Evolutionary conservation across 1,140 invertebrate species (phyloP), one percentile per base, ranked within the genome.

Genomic region (Drosophila triauraria): DNA sequence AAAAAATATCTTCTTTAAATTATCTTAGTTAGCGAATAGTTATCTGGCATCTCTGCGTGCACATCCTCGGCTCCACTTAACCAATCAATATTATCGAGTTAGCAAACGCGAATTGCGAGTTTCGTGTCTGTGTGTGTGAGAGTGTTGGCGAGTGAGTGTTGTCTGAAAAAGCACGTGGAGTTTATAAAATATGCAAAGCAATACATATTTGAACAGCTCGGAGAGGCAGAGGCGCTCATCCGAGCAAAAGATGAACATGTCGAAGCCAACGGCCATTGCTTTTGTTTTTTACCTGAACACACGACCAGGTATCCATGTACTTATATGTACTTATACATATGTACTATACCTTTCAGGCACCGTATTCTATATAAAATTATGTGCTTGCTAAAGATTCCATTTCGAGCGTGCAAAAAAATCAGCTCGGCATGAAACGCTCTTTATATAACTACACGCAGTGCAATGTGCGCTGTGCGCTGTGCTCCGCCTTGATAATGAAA

Each of bases 31-130:
- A 13, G 12, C 0, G 4, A 9, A 17, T 5, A 20, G 43, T 9
- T 44, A 23, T 5, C 23, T 15, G 32, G n/a, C 43, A 68, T n/a
- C 25, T 30, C 23, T 47, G 3, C 46, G 3, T 17, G 15, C 20
- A 51, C 38, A 44, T 27, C 56, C 47, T 65, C 12, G 25, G 6
- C 54, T 56, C 32, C 32, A 32, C 40, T 32, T 44, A 69, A 57
- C 84, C 72, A 87, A 87, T 88, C 80, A 88, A 75, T 82, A 87
- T 71, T 82, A 87, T 80, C 77, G 68, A 83, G 84, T 80, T 87
- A 65, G 59, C 64, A 44, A 67, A 62, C 68, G 65, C 53, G 67
- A 72, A 51, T 17, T 43, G 67, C 53, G 17, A 61, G 43, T 59
- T 27, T 50, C 32, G 51, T 54, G 17, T 3, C 30, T 7, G 25